Evolutionary conservation across 2,113 vertebrate genomes (phyloP), one percentile per base, ranked within the genome.

Genomic region (Sinocyclocheilus anophthalmus): DNA sequence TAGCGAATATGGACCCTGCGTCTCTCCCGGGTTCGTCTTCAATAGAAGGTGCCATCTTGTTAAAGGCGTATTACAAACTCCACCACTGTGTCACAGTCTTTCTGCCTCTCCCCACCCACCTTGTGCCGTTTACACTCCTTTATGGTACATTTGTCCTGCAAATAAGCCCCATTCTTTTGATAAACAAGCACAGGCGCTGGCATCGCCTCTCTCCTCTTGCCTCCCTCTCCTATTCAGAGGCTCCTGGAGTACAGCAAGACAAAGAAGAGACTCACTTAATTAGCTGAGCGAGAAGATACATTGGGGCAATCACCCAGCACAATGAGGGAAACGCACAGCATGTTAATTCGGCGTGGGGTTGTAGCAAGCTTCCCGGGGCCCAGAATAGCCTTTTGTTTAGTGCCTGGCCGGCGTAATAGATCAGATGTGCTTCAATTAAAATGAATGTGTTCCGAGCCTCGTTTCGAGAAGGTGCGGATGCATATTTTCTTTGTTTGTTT

Each of bases 281-380:
- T 95, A 95, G 93, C 92, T 87, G 90, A 91, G 93, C 87, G 90
- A 94, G 91, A 94, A 94, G 93, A 95, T 93, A 92, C 94, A 94
- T 95, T 94, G 95, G 94, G 93, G 93, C 93, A 94, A 94, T 95
- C 93, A 94, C 90, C 22, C 89, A 87, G 91, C 92, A 94, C 93
- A 94, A 94, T 93, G 92, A 91, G 87, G 91, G 91, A 87, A 90
- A 90, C 89, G 88, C 88, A 91, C 89, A 90, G 90, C 90, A 87
- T 90, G 92, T 93, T 93, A 91, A 87, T 89, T 88, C 86, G 37
- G 84, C 59, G 84, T 87, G 76, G 86, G 84, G 84, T 86, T 85
- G 86, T 86, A 86, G 88, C 83, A 80, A 65, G 33, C 72, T 84
- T 88, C 78, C 88, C 67, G 57, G 67, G 87, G 87, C 86, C 84